Evolutionary conservation across 2,888 invertebrate species (phyloP).

Genomic region (Muscina levida): DNA sequence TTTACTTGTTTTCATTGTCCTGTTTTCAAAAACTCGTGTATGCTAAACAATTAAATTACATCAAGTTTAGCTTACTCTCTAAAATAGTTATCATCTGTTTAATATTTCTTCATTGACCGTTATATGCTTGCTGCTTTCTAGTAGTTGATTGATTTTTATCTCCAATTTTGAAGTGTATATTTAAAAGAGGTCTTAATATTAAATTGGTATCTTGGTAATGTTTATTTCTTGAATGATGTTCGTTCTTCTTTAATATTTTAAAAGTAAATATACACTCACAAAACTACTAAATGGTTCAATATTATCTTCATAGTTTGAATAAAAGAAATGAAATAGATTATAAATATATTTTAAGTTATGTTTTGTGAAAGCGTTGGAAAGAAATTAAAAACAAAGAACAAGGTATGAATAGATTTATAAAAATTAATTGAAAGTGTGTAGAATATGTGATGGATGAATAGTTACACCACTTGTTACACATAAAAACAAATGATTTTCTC

Average conservation of each 20-base stretch:
- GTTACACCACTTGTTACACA: neutral
- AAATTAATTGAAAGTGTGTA: slow-evolving; percentile 19
- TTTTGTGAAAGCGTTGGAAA: neutral
- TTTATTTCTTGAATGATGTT: slow-evolving; percentile 42
- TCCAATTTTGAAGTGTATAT: slow-evolving; percentile 38
- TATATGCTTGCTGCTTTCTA: neutral
- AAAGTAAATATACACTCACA: slow-evolving; percentile 60
- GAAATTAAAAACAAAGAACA: slow-evolving; percentile 21
- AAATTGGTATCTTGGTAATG: slow-evolving; percentile 41
- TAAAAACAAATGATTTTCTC: slow-evolving; percentile 10
- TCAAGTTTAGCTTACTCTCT: too few species aligned
- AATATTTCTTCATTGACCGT: too few species aligned
- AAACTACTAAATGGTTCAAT: slow-evolving; percentile 6
- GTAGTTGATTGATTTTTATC: slow-evolving; percentile 22
- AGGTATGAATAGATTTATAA: neutral
- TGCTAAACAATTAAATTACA: neutral
- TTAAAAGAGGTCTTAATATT: slow-evolving; percentile 57
- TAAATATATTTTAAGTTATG: neutral
- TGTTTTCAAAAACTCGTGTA: slow-evolving; percentile 17
- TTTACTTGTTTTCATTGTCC: slow-evolving; percentile 11
- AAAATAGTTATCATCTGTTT: too few species aligned
- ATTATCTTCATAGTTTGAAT: slow-evolving; percentile 14
- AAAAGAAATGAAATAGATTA: slow-evolving; percentile 32
- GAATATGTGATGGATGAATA: neutral
- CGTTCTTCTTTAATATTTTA: slow-evolving; percentile 40